A percentile compares a stretch with the other conserved stretches of the same genome.
Conservation (phyloP, 2,797 vertebrate species). For the Sebastes cheni region DNA sequence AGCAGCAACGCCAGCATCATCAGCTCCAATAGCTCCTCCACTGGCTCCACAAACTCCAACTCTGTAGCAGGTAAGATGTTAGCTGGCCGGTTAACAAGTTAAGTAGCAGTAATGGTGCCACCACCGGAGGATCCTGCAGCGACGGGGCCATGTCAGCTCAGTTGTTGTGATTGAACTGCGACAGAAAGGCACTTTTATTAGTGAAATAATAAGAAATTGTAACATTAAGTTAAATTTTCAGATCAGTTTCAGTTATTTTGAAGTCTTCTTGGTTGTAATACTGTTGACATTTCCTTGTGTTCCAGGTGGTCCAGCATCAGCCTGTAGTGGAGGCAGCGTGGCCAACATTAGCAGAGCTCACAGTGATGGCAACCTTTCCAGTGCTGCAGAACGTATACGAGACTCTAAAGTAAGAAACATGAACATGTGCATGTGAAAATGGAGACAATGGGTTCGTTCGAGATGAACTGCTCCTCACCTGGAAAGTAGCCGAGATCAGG, state of each 20-base stretch:
- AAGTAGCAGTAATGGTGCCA: too few relatives aligned
- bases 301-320: slow-evolving; percentile 72
- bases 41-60: slow-evolving; percentile 89
- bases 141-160: not conserved
- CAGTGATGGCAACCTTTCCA: slow-evolving; percentile 97
- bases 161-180: not conserved
- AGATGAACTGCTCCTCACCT: too few relatives aligned
- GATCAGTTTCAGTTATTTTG: not conserved
- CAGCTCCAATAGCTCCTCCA: slow-evolving; percentile 92
- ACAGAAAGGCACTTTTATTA: not conserved
- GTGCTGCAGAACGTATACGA: slow-evolving; percentile 95
- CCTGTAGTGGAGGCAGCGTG: slow-evolving; percentile 83
- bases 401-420: slow-evolving; percentile 89
- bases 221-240: not conserved
- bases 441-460: not conserved
- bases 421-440: not conserved
- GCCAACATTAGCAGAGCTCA: slow-evolving; percentile 96
- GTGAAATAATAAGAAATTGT: not conserved
- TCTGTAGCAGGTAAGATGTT: slow-evolving; percentile 66
- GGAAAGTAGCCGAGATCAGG: too few relatives aligned
- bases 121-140: too few relatives aligned
- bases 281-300: not conserved
- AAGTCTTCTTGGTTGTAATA: not conserved
- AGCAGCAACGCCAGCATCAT: slow-evolving; percentile 98
- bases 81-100: not conserved